Percentiles rank a stretch among this genome's conserved stretches.
phyloP scores from a whole-genome alignment of 2,113 vertebrate species.

The Mola mola region DNA sequence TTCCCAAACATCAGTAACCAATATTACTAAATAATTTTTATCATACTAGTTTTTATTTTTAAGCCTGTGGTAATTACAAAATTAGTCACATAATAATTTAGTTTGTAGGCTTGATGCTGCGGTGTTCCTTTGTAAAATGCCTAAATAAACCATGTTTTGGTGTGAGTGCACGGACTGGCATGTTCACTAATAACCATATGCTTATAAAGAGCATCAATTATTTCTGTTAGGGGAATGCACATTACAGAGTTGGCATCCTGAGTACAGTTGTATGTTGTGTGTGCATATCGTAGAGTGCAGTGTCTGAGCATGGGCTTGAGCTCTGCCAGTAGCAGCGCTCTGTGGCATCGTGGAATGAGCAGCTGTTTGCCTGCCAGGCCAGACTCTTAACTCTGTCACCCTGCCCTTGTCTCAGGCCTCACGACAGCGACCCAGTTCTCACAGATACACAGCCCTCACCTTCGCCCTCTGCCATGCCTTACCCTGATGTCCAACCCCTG shows the following conservation, averaged over 20 bases:
- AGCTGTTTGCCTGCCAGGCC: conserved; percentile 56
- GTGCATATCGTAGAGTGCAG: conserved; percentile 34
- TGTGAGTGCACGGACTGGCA: conserved; percentile 25
- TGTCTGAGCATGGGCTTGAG: conserved; percentile 61
- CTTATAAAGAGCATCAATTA: conserved; percentile 11
- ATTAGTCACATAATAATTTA: background rate
- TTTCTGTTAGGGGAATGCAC: conserved; percentile 1
- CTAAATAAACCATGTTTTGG: background rate
- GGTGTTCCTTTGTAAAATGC: background rate
- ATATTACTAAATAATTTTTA: background rate
- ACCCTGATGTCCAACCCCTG: conserved; percentile 21
- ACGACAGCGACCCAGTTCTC: conserved; percentile 60
- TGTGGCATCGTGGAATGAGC: conserved; percentile 67
- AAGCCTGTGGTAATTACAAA: background rate
- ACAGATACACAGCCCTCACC: conserved; percentile 48
- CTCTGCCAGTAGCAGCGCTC: conserved; percentile 25
- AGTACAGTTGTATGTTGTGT: conserved; percentile 43
- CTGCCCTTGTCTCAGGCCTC: conserved; percentile 68
- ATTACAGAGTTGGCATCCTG: conserved; percentile 13
- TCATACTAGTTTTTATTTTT: background rate
- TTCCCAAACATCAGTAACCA: background rate
- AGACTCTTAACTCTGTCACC: conserved; percentile 70
- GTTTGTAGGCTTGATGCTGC: background rate
- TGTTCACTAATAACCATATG: conserved; percentile 24
- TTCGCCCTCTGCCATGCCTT: conserved; percentile 39